Base-by-base conservation (phyloP, 1,140 invertebrate species). In the Anastatus disparis region DNA sequence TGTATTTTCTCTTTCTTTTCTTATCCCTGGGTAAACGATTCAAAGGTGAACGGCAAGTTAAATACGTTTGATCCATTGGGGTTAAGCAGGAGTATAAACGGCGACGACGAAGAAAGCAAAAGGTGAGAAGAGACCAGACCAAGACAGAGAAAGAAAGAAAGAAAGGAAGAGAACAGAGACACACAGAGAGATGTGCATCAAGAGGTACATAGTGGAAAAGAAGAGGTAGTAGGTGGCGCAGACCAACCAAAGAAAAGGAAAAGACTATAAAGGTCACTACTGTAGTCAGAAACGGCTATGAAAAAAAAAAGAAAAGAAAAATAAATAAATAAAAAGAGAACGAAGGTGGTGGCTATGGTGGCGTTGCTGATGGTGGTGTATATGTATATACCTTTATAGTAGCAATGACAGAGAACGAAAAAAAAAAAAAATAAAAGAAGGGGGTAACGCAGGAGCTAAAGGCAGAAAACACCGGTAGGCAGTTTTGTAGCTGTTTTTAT, bases 401-500 rank as follows among this genome's bases (percentile, higher is more conserved):
- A n/a, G n/a, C n/a, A n/a, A n/a, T n/a, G n/a, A 35, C 26, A 63
- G n/a, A 12, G 22, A 24, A 0, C 7, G 2, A 2, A n/a, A 31
- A 63, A 63, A 63, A 12, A 50, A 40, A 46, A 50, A 52, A 61
- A 40, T 35, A 63, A 48, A 63, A 48, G 48, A 29, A 10, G 26
- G 58, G 73, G 71, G 74, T 69, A 73, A 69, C 67, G 72, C 67
- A 74, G 79, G 77, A 78, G 77, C 79, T 82, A 82, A 81, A 83
- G 79, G 81, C 78, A 84, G 81, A 85, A 85, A 85, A 85, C 81
- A 85, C 84, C 83, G 82, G 84, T 85, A 85, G 82, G 82, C 82
- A 85, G 83, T 85, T 85, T 85, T 85, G 84, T 84, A 85, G 83
- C 82, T 83, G 82, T 84, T 85, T 86, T 85, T 85, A 85, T 85